phyloP scores from a whole-genome alignment of 2,797 vertebrate genomes.

The Mico argentatus region DNA sequence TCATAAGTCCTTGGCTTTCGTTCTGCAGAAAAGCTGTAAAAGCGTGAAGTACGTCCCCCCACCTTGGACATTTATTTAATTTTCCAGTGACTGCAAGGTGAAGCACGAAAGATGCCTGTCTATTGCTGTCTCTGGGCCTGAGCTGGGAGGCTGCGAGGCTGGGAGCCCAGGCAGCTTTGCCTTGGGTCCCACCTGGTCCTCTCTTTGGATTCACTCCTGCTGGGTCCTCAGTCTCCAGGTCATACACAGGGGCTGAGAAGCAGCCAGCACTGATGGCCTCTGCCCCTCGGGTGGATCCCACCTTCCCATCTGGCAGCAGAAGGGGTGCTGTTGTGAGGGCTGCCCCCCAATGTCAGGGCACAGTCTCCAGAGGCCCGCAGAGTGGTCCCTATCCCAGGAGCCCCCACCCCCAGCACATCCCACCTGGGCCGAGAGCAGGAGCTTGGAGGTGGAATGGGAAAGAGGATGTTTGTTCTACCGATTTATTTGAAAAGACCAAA shows the following conservation, averaged over 20 bases:
- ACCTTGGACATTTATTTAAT: neutral
- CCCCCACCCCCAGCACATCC: no score
- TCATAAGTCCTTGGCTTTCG: neutral
- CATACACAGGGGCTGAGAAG: neutral
- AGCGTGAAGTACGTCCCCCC: neutral
- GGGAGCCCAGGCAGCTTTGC: neutral
- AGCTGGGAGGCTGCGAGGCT: rapidly evolving
- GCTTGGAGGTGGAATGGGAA: neutral
- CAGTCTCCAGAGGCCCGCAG: neutral
- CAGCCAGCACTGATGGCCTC: neutral
- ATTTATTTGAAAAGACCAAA: constrained; percentile 3
- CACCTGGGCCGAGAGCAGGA: neutral
- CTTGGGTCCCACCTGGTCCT: neutral
- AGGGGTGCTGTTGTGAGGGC: neutral
- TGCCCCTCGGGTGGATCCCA: neutral
- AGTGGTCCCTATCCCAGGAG: neutral
- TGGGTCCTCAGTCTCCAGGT: neutral
- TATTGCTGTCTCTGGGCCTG: neutral
- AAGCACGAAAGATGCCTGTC: neutral
- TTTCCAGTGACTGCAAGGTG: constrained; percentile 2
- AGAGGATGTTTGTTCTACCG: neutral
- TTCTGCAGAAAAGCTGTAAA: constrained; percentile 1
- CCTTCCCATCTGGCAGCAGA: neutral
- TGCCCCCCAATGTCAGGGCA: rapidly evolving
- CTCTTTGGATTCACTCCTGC: neutral